Conservation (phyloP, 2,113 vertebrate species). For the Halcyon malimbica region DNA sequence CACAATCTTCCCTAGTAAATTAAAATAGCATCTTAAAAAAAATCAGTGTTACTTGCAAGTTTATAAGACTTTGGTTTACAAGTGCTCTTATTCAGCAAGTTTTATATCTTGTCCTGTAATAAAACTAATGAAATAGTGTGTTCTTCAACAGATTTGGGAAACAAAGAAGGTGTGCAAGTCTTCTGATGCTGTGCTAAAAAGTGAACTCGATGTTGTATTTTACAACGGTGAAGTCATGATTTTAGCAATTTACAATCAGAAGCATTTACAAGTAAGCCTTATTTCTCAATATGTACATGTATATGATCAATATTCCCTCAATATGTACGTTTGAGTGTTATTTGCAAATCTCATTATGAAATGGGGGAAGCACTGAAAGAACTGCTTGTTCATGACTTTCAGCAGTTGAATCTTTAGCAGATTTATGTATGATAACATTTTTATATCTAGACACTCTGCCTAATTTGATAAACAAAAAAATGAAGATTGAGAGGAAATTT, state of each 20-base stretch:
- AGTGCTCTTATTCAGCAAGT: not conserved
- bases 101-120: not conserved
- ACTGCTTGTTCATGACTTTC: not conserved
- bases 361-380: not conserved
- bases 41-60: not conserved
- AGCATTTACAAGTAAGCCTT: slow-evolving; percentile 84
- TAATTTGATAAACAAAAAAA: not conserved
- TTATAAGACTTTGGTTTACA: not conserved
- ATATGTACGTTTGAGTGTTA: not conserved
- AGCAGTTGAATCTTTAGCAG: not conserved
- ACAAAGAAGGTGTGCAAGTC: slow-evolving; percentile 89
- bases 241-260: slow-evolving; percentile 86
- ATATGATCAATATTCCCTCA: no score
- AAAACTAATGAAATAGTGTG: not conserved
- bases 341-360: not conserved
- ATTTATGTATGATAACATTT: not conserved
- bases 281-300: not conserved
- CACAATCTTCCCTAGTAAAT: not conserved
- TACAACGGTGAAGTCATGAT: slow-evolving; percentile 76
- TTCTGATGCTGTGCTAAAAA: slow-evolving; percentile 85
- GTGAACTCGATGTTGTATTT: slow-evolving; percentile 89
- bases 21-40: not conserved
- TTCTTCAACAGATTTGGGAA: slow-evolving; percentile 88
- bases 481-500: not conserved
- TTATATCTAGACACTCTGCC: not conserved